These are phyloP conservation scores for Caenorhabditis briggsae DNA, from an alignment of 1,140 invertebrate genomes.

Conservation along the genomic window DNA sequence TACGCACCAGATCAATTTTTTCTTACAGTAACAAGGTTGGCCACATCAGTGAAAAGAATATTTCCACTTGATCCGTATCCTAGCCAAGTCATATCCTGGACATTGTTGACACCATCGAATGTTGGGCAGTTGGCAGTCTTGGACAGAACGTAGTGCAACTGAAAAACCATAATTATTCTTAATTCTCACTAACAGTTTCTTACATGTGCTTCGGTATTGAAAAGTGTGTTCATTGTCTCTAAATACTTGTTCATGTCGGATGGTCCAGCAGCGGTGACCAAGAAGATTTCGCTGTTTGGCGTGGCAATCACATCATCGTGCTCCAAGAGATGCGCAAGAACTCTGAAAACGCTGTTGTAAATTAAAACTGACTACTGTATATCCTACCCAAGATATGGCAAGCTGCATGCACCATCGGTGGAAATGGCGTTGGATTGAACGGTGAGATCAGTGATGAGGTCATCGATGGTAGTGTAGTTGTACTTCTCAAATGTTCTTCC, in stretches of 20 bases:
- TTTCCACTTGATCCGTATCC: constrained; percentile 63
- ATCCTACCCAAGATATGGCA: constrained; percentile 39
- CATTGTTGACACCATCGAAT: constrained; percentile 41
- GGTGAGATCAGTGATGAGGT: constrained; percentile 46
- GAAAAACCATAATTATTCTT: not conserved
- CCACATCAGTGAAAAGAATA: constrained; percentile 46
- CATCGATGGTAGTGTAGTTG: constrained; percentile 30
- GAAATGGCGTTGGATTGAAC: constrained; percentile 13
- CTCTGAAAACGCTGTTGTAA: constrained; percentile 3
- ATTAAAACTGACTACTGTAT: not conserved
- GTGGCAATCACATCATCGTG: constrained; percentile 51
- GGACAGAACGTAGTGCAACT: constrained; percentile 54
- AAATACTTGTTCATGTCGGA: constrained; percentile 23
- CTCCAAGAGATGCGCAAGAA: constrained; percentile 12
- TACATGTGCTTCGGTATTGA: constrained; percentile 52
- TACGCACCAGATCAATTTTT: too few relatives aligned
- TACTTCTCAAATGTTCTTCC: constrained; percentile 20
- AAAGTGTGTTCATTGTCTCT: constrained; percentile 36
- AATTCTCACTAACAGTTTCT: not conserved
- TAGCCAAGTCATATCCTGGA: constrained; percentile 54
- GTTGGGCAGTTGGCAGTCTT: constrained; percentile 30
- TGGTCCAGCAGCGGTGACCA: constrained; percentile 56
- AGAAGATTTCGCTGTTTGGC: constrained; percentile 61
- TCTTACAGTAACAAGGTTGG: constrained; percentile 53
- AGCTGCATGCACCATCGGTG: constrained; percentile 38